Evolutionary conservation across 2,113 vertebrate species (phyloP), one percentile per base, ranked within the genome.

Genomic region (Anser brachyrhynchus): DNA sequence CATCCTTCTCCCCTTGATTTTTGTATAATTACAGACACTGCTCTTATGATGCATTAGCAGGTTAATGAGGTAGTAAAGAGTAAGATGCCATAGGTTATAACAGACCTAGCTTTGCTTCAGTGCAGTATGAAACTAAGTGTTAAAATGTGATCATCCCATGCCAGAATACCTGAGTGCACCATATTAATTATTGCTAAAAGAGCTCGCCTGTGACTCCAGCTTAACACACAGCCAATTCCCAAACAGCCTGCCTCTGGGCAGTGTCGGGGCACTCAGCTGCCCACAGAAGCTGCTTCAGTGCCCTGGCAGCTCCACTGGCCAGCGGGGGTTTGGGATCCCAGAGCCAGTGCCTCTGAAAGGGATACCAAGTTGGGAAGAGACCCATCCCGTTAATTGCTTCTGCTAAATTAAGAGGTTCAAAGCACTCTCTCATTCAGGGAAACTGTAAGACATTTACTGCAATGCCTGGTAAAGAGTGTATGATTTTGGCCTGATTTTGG

Each of bases 31-130:
- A 97, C 97, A 98, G 96, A 91, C 93, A 89, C 93, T 93, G 97
- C 94, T 93, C 92, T 93, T 93, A 96, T 84, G 96, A 98, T 96
- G 98, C 97, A 98, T 99, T 99, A 98, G 97, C 94, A 98, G 98
- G 98, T 98, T 99, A 99, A 99, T 98, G 98, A 98, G 98, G 97
- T 98, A 98, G 98, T 98, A 98, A 98, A 90, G 67, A 98, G 97
- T 96, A 81, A 95, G 97, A 97, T 98, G 97, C 94, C 97, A 97
- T 93, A 98, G 98, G 97, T 98, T 98, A 97, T 96, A 92, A 96
- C 86, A 96, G 97, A 98, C 97, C 98, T 97, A 97, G 97, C 98
- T 98, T 98, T 95, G 97, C 97, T 97, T 93, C 96, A 95, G 94
- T 93, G 97, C 66, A 93, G 97, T 96, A 97, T 93, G 93, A 97